These are phyloP conservation scores for Lithobates sylvaticus DNA, from an alignment of 2,797 vertebrate species.

Conservation along the genomic window DNA sequence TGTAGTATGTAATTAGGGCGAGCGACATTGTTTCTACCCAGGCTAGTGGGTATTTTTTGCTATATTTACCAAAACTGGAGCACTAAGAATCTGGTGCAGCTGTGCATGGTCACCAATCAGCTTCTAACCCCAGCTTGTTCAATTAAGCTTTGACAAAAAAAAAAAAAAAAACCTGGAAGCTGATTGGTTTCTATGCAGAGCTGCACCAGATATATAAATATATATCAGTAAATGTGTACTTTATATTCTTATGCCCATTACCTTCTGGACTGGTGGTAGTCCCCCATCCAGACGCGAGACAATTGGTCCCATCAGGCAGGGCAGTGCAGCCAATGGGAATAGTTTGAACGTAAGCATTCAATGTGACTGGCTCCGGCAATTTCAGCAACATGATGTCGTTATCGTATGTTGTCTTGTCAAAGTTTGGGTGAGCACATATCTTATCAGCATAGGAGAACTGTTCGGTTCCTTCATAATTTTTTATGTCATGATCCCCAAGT, in stretches of 20 bases:
- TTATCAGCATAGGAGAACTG: slow-evolving; percentile 55
- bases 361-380: slow-evolving; percentile 20
- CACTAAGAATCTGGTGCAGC: no score
- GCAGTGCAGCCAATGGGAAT: slow-evolving; percentile 23
- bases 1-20: no score
- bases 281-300: slow-evolving; percentile 50
- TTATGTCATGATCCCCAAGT: slow-evolving; percentile 40
- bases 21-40: no score
- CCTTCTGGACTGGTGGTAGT: slow-evolving; percentile 42
- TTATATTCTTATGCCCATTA: neutral
- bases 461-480: slow-evolving; percentile 1
- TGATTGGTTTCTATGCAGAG: no score
- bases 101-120: no score
- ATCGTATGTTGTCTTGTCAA: neutral
- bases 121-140: no score
- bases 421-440: slow-evolving; percentile 34
- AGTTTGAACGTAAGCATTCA: slow-evolving; percentile 30
- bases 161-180: no score
- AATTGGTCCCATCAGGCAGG: neutral
- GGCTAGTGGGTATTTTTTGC: no score
- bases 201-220: no score
- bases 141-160: no score
- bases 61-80: no score
- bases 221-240: no score
- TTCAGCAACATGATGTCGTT: slow-evolving; percentile 57